phyloP scores from a whole-genome alignment of 2,888 invertebrate species.

The Nemotelus nigrinus region DNA sequence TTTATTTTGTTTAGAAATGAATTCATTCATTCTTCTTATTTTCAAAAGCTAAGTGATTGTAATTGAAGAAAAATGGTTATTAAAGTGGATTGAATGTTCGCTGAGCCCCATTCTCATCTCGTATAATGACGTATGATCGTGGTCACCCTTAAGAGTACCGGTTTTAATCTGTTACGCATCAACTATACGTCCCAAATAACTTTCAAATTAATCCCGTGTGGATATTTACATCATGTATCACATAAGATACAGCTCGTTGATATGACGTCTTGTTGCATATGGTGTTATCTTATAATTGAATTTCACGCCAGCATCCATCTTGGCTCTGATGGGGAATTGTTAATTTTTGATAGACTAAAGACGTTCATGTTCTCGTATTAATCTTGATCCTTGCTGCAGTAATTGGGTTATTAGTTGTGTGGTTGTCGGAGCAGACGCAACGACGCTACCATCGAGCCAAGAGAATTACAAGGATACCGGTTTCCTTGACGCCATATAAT shows the following conservation, averaged over 20 bases:
- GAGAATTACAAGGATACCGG: slow-evolving; percentile 18
- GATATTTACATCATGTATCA: slow-evolving; percentile 22
- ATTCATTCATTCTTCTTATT: too few relatives aligned
- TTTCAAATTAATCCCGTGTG: slow-evolving; percentile 18
- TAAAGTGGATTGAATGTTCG: too few relatives aligned
- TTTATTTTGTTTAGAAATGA: too few relatives aligned
- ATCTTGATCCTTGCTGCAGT: slow-evolving; percentile 35
- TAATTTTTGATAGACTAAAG: slow-evolving; percentile 28
- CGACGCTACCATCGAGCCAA: slow-evolving; percentile 1
- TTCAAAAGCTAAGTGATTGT: too few relatives aligned
- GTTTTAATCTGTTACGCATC: too few relatives aligned
- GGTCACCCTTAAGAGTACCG: too few relatives aligned
- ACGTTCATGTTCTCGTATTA: slow-evolving; percentile 38
- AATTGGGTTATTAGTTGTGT: slow-evolving; percentile 40
- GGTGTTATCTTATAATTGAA: slow-evolving; percentile 28
- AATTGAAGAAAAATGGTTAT: too few relatives aligned
- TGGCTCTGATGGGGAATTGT: slow-evolving; percentile 19
- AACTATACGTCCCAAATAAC: too few relatives aligned
- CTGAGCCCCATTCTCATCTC: too few relatives aligned
- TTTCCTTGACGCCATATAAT: slow-evolving; percentile 18
- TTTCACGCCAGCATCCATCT: slow-evolving; percentile 32
- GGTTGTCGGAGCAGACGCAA: slow-evolving; percentile 24
- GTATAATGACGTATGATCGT: too few relatives aligned
- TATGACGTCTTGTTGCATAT: slow-evolving; percentile 17
- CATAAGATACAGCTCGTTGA: slow-evolving; percentile 3